Evolutionary conservation across 2,113 vertebrate genomes (phyloP).

Genomic region (Ctenomys sociabilis): DNA sequence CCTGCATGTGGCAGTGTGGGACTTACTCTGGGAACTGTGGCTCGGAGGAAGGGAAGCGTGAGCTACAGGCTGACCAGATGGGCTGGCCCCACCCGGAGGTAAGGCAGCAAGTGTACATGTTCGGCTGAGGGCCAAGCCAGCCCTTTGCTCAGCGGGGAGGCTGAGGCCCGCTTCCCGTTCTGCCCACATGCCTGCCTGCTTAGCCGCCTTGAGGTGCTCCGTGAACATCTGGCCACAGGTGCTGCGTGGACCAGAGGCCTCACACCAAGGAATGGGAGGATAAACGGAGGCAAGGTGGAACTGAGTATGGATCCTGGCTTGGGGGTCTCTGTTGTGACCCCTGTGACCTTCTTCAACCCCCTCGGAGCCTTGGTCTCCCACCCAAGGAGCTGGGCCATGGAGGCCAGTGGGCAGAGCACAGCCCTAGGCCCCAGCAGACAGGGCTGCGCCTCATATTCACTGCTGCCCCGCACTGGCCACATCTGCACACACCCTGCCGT

Average conservation of each 20-base stretch:
- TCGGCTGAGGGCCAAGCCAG: neutral
- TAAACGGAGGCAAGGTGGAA: neutral
- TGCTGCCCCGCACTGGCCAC: neutral
- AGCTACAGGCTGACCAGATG: neutral
- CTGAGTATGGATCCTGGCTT: neutral
- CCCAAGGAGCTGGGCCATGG: neutral
- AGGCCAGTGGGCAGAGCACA: accelerated
- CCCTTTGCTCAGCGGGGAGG: neutral
- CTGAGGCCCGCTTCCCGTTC: neutral
- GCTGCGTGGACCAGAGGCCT: neutral
- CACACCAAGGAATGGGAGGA: neutral
- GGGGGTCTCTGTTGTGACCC: neutral
- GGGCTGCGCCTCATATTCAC: neutral
- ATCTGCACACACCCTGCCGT: neutral
- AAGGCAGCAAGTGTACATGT: neutral
- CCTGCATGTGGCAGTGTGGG: accelerated
- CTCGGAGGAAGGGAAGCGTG: neutral
- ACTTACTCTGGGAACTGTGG: neutral
- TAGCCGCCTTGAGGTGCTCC: accelerated
- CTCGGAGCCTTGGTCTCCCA: neutral
- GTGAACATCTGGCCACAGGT: neutral
- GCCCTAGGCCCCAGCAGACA: accelerated
- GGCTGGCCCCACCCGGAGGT: neutral
- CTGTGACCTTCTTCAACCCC: too few species aligned
- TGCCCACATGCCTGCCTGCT: too few species aligned